These are phyloP conservation scores for Geophilus truncorum DNA, from an alignment of 2,888 invertebrate species.

Conservation along the genomic window DNA sequence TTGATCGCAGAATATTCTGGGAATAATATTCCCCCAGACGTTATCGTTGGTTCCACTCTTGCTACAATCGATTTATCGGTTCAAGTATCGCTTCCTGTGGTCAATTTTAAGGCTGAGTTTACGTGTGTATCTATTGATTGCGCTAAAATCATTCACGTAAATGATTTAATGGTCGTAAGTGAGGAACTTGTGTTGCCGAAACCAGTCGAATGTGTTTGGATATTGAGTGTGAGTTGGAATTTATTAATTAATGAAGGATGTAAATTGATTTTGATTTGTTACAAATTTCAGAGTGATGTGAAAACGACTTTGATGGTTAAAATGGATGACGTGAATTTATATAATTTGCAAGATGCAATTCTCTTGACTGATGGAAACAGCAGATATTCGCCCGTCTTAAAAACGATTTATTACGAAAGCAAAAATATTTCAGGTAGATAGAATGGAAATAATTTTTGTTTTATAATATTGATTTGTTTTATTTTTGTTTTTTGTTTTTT, in stretches of 20 bases:
- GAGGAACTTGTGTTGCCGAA: neutral
- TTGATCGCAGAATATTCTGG: neutral
- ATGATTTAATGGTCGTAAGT: neutral
- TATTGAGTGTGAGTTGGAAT: neutral
- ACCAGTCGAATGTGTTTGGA: slow-evolving; percentile 11
- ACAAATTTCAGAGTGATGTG: neutral
- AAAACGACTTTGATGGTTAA: neutral
- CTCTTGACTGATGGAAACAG: neutral
- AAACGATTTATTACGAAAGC: neutral
- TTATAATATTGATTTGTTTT: neutral
- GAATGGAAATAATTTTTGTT: neutral
- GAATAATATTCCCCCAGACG: neutral
- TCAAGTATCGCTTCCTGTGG: neutral
- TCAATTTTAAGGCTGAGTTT: neutral
- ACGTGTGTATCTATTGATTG: neutral
- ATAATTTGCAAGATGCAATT: neutral
- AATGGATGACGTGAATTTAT: neutral
- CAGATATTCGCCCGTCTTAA: neutral
- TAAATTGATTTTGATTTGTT: neutral
- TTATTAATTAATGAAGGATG: neutral
- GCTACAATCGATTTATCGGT: neutral
- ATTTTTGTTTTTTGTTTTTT: neutral
- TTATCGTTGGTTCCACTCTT: neutral
- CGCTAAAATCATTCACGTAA: neutral
- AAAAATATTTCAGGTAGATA: neutral